Conservation (phyloP, 2,113 vertebrate genomes). For the Falco punctatus region DNA sequence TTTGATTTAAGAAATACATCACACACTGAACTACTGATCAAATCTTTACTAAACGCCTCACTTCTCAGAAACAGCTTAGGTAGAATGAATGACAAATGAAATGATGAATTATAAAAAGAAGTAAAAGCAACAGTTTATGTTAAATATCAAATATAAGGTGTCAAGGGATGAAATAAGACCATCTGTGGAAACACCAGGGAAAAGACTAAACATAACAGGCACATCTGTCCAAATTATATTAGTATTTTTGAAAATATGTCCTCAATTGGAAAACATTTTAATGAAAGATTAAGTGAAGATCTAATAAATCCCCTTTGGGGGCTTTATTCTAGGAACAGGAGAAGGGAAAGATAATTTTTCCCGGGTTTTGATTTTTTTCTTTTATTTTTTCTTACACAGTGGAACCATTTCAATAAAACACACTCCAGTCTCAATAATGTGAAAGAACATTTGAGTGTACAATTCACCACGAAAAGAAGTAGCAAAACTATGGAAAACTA, state of each 20-base stretch:
- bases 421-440: background rate
- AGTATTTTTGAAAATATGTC: background rate
- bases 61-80: background rate
- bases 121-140: background rate
- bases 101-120: background rate
- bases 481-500: background rate
- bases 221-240: background rate
- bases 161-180: background rate
- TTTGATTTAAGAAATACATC: background rate
- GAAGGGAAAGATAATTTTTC: background rate
- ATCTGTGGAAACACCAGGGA: background rate
- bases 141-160: background rate
- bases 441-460: background rate
- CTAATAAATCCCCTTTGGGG: background rate
- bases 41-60: background rate
- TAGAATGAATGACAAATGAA: background rate
- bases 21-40: background rate
- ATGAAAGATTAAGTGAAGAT: background rate
- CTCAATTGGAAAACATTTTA: background rate
- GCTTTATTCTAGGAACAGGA: background rate
- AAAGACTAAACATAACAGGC: background rate
- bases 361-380: accelerated
- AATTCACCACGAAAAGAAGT: background rate
- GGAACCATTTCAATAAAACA: background rate
- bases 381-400: background rate